phyloP scores from a whole-genome alignment of 2,113 vertebrate species.

The Amblyornis subalaris region DNA sequence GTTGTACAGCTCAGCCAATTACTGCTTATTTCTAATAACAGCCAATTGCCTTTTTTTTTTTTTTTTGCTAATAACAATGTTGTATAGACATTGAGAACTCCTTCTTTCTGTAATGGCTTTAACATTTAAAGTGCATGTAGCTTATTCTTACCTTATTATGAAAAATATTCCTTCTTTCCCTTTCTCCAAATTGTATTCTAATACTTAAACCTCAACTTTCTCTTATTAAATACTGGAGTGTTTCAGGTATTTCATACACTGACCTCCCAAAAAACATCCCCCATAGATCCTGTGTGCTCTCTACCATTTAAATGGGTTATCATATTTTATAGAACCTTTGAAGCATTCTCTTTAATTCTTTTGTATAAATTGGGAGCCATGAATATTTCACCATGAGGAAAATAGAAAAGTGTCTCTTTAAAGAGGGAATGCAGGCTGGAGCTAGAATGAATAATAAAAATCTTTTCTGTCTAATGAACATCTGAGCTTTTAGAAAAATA shows the following conservation, averaged over 20 bases:
- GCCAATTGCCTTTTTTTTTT: neutral
- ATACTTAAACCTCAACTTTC: neutral
- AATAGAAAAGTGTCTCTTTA: neutral
- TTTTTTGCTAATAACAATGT: neutral
- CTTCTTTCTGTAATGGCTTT: neutral
- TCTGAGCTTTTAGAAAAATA: neutral
- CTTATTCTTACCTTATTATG: neutral
- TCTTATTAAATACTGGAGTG: neutral
- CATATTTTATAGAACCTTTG: neutral
- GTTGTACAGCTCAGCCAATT: conserved; percentile 2
- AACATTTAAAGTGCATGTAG: neutral
- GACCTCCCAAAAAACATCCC: neutral
- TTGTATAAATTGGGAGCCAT: neutral
- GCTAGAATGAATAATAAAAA: neutral
- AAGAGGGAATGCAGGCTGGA: neutral
- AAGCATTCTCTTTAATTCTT: neutral
- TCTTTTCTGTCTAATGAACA: neutral
- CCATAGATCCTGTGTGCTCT: neutral
- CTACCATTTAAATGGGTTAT: neutral
- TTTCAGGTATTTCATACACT: neutral
- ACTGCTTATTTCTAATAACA: neutral
- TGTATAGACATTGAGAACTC: neutral
- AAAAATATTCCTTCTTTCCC: neutral
- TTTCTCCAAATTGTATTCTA: neutral
- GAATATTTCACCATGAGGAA: neutral